phyloP scores from a whole-genome alignment of 2,113 vertebrate species.

The Climacteris rufus region DNA sequence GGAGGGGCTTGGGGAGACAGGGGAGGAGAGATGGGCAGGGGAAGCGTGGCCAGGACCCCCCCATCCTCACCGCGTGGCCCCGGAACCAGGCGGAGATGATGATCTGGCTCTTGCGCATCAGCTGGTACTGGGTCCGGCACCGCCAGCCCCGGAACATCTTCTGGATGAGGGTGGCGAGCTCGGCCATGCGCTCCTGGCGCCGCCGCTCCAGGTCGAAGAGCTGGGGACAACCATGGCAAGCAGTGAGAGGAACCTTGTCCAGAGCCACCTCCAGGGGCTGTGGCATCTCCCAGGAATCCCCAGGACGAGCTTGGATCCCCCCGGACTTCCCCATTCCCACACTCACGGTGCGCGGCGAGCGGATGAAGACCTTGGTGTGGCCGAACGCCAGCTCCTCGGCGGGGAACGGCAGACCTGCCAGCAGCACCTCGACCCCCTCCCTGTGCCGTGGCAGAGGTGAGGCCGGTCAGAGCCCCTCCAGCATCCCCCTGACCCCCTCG shows the following conservation, averaged over 20 bases:
- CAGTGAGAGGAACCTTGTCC: not conserved
- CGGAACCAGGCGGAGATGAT: conserved; percentile 77
- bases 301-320: fast-evolving
- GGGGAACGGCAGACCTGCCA: conserved; percentile 35
- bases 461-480: fast-evolving
- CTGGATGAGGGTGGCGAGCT: conserved; percentile 75
- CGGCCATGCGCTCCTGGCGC: conserved; percentile 50
- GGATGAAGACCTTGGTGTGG: conserved; percentile 80
- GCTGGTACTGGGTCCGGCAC: conserved; percentile 65
- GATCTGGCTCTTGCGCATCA: conserved; percentile 79
- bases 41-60: fast-evolving
- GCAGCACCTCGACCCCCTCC: conserved; percentile 52
- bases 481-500: fast-evolving
- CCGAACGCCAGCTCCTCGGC: conserved; percentile 69
- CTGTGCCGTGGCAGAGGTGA: not conserved
- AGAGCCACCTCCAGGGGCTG: not conserved
- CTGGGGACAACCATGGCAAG: not conserved
- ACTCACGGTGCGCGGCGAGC: conserved; percentile 74
- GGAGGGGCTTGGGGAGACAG: not conserved
- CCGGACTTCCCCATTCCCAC: fast-evolving
- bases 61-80: conserved; percentile 55
- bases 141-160: conserved; percentile 73
- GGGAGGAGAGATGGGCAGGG: not conserved
- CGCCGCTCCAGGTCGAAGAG: conserved; percentile 74
- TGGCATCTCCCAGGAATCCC: not conserved